phyloP scores from a whole-genome alignment of 2,113 vertebrate genomes.

The Cichladusa arquata region DNA sequence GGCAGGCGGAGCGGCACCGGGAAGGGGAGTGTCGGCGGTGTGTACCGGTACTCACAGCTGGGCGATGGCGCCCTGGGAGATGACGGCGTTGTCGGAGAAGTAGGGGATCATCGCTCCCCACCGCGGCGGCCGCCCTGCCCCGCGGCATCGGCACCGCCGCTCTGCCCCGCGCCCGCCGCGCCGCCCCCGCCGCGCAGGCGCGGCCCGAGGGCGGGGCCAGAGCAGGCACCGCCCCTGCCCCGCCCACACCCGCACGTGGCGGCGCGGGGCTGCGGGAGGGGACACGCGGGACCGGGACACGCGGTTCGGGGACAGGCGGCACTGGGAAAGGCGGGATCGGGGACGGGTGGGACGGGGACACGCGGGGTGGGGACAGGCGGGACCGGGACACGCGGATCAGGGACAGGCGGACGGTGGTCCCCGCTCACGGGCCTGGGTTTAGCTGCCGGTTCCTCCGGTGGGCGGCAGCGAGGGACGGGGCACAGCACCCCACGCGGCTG shows the following conservation, averaged over 20 bases:
- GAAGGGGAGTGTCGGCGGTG: background rate
- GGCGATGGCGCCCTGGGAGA: constrained; percentile 88
- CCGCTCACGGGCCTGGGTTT: background rate
- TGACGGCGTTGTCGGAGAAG: constrained; percentile 88
- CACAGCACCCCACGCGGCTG: background rate
- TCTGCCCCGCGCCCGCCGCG: background rate
- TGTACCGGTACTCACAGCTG: constrained; percentile 84
- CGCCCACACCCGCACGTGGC: background rate
- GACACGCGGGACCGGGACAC: background rate
- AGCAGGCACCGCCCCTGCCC: rapidly evolving
- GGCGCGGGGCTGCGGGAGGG: background rate
- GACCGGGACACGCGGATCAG: rapidly evolving
- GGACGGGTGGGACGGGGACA: background rate
- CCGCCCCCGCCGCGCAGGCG: background rate
- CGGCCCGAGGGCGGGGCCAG: background rate
- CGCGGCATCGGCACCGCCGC: background rate
- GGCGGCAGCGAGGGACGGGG: background rate
- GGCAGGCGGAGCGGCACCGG: background rate
- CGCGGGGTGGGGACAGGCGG: rapidly evolving
- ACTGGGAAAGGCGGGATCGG: background rate
- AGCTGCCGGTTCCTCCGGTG: background rate
- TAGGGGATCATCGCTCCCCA: constrained; percentile 85
- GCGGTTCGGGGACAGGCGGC: no score
- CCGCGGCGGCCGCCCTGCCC: constrained; percentile 29
- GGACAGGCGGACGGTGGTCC: no score